Conservation (phyloP, 1,140 invertebrate genomes). For the Prorops nasuta region DNA sequence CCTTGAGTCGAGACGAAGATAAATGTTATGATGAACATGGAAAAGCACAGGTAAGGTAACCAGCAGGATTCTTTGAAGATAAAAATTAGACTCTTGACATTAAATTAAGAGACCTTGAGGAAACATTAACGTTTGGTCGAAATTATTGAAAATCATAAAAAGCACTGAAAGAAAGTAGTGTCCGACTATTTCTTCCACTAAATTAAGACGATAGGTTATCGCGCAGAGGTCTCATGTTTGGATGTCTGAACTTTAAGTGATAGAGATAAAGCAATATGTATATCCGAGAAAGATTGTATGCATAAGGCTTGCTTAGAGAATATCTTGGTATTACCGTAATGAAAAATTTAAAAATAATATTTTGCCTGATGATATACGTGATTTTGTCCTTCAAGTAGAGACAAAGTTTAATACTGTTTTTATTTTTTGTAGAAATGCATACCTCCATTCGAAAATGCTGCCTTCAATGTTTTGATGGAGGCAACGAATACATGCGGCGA, state of each 20-base stretch:
- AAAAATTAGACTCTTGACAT: neutral
- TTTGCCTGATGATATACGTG: neutral
- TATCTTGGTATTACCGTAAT: too few species aligned
- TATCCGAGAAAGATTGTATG: too few species aligned
- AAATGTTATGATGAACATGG: constrained; percentile 49
- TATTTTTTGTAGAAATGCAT: constrained; percentile 77
- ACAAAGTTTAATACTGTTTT: neutral
- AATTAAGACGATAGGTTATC: constrained; percentile 35
- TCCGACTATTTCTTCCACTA: too few species aligned
- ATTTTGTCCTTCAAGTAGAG: neutral
- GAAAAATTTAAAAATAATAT: constrained; percentile 7
- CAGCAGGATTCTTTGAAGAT: neutral
- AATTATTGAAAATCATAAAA: too few species aligned
- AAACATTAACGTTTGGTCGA: too few species aligned
- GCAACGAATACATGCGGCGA: constrained; percentile 95
- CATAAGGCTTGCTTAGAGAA: too few species aligned
- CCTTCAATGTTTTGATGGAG: constrained; percentile 82
- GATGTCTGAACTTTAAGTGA: constrained; percentile 33
- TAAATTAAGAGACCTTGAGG: too few species aligned
- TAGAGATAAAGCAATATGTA: constrained; percentile 21
- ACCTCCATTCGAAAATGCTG: constrained; percentile 95
- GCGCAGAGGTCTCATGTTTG: constrained; percentile 22
- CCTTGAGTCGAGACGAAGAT: constrained; percentile 40
- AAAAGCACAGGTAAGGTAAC: constrained; percentile 42
- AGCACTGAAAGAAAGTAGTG: too few species aligned